Evolutionary conservation across 2,797 vertebrate genomes (phyloP).

Genomic region (Hypotaenidia philippensis): DNA sequence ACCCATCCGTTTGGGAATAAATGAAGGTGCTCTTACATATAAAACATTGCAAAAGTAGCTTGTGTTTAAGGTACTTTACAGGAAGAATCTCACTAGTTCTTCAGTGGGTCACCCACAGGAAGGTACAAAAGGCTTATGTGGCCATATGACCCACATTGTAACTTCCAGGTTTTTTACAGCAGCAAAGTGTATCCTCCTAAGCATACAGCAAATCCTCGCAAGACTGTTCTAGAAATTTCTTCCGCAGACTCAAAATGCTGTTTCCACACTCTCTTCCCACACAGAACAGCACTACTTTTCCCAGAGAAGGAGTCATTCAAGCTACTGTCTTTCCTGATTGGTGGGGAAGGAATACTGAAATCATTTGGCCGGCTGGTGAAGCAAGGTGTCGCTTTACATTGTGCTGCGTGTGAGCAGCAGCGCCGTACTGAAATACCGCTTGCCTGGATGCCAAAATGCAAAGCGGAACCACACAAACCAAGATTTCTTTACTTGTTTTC

Average conservation of each 20-base stretch:
- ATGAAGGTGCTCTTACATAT: neutral
- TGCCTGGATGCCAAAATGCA: neutral
- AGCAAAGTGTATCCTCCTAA: neutral
- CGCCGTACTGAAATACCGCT: neutral
- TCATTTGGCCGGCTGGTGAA: neutral
- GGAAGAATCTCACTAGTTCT: neutral
- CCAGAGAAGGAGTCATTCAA: neutral
- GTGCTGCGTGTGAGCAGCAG: neutral
- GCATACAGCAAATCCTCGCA: rapidly evolving
- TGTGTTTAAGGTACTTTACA: neutral
- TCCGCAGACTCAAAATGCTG: neutral
- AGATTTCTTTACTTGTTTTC: neutral
- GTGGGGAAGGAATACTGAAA: neutral
- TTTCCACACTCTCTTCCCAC: neutral
- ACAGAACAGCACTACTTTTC: neutral
- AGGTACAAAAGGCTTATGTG: neutral
- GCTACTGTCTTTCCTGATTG: neutral
- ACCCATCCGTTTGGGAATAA: neutral
- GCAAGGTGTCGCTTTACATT: neutral
- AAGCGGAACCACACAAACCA: neutral
- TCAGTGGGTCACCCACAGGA: neutral
- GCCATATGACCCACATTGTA: neutral
- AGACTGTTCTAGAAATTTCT: neutral
- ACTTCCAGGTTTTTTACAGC: neutral
- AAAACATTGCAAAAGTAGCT: neutral